These are phyloP conservation scores for Gavialis gangeticus DNA, from an alignment of 2,113 vertebrate genomes.

Conservation along the genomic window DNA sequence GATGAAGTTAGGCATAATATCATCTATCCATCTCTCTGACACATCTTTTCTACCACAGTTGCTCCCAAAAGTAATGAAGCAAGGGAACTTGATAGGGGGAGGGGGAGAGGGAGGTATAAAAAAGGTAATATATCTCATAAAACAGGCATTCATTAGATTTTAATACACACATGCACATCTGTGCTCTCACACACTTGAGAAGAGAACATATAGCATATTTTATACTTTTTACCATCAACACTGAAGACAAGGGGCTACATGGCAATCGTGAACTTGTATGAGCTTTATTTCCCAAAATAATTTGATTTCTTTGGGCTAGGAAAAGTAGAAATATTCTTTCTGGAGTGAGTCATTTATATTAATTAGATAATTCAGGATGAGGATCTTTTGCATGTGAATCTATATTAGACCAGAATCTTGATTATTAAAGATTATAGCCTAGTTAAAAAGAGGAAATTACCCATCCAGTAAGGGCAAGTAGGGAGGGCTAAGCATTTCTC, in stretches of 20 bases:
- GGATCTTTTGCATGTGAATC: background rate
- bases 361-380: background rate
- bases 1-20: too few relatives aligned
- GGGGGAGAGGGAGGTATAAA: too few relatives aligned
- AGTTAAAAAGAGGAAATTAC: background rate
- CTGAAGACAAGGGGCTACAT: background rate
- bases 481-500: background rate
- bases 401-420: background rate
- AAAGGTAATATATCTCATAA: too few relatives aligned
- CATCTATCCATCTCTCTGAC: too few relatives aligned
- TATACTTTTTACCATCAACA: background rate
- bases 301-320: background rate
- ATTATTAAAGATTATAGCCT: background rate
- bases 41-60: too few relatives aligned
- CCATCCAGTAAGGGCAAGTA: background rate
- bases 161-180: background rate
- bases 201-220: background rate
- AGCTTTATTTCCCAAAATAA: background rate
- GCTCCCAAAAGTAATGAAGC: too few relatives aligned
- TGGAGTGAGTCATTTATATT: background rate
- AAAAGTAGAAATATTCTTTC: background rate
- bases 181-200: background rate
- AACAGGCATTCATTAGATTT: background rate
- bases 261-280: background rate
- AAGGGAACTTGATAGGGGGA: too few relatives aligned